Conservation (phyloP, 2,113 vertebrate species). For the Brachyhypopomus gauderio region DNA sequence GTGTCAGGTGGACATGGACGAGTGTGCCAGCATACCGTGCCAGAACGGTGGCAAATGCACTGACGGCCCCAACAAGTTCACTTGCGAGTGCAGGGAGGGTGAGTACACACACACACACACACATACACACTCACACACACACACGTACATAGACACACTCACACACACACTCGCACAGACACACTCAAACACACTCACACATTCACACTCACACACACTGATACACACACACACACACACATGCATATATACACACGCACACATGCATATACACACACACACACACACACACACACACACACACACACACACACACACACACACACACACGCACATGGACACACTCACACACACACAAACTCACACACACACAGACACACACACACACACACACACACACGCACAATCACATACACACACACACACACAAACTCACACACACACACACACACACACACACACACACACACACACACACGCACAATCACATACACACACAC, state of each 20-base stretch:
- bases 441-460: neutral
- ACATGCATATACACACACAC: too few species aligned
- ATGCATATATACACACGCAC: too few species aligned
- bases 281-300: too few species aligned
- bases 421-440: constrained; percentile 1
- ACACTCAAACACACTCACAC: neutral
- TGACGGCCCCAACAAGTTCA: constrained; percentile 92
- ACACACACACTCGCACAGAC: neutral
- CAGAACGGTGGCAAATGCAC: constrained; percentile 91
- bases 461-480: neutral
- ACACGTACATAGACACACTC: neutral
- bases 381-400: neutral
- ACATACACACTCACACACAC: neutral
- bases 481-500: too few species aligned
- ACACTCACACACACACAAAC: too few species aligned
- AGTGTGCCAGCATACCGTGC: constrained; percentile 95
- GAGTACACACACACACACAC: constrained; percentile 9
- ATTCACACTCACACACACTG: neutral
- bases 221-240: neutral
- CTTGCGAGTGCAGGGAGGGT: constrained; percentile 93
- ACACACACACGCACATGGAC: too few species aligned
- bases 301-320: too few species aligned
- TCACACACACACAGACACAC: neutral
- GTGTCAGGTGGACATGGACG: constrained; percentile 92
- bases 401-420: neutral